Base-by-base conservation (phyloP, 2,113 vertebrate genomes). In the Blennius ocellaris region DNA sequence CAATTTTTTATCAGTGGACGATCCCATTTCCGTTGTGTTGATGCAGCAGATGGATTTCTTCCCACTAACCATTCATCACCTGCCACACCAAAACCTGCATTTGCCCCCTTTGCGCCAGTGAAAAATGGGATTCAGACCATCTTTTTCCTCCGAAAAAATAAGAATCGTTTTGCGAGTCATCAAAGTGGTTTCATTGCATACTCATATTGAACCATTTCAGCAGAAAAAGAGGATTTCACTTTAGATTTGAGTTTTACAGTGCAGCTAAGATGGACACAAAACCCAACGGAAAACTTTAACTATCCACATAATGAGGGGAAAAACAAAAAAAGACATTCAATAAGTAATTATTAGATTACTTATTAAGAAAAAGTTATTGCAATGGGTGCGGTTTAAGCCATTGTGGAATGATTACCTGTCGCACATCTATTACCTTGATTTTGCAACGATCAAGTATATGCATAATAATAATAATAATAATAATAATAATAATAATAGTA, bases 41-140 rank as follows among this genome's bases (percentile, higher is more conserved):
- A 92, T 92, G 83, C 87, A 81, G 87, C 83, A 90, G 91, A 93
- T 92, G 89, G 89, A 94, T 93, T 90, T 71, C 73, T 78, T 86
- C 88, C 85, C 83, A 49, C 59, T 67, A 69, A 69, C 86, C 87
- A 93, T 94, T 92, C 87, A 92, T 94, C 91, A 92, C 86, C 70
- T 81, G 86, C 81, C 87, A 93, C 50, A 80, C 69, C 50, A 90
- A 89, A 90, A 77, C 74, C 69, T 70, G 74, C 69, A 75, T 75
- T 80, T 76, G 56, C 77, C 84, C 62, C 81, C 68, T 87, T 84
- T 86, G 63, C 67, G 11, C 38, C 62, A 72, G 37, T 84, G 80
- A 86, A 86, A 89, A 87, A 85, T 82, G 48, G 69, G 48, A 61
- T 84, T 49, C 69, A 68, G 69, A 65, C 68, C 77, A 59, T 80